Evolutionary conservation across 2,113 vertebrate species (phyloP), one percentile per base, ranked within the genome.

Genomic region (Eulacestoma nigropectus): DNA sequence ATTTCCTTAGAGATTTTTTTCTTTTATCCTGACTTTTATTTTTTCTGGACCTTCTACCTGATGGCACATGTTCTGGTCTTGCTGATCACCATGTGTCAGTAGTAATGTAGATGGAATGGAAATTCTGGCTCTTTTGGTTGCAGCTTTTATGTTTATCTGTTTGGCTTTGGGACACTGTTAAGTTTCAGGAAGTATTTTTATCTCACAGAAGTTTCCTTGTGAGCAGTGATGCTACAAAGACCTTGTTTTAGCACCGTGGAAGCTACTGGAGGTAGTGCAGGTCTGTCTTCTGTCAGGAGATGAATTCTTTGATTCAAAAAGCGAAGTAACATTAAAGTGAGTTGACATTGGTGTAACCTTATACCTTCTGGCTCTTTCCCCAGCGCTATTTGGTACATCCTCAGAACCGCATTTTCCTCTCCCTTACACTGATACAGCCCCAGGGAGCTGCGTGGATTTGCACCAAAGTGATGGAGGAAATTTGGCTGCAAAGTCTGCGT

Each of bases 121-220:
- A 93, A 90, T 91, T 93, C 72, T 85, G 74, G 53, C 82, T 96
- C 79, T 74, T 96, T 88, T 94, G 56, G 39, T 95, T 84, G 53
- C 82, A 83, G 72, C 44, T 90, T 94, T 86, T 75, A 49, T 86
- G 82, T 83, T 93, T 94, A 81, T 90, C 68, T 92, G 76, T 81
- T 95, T 95, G 76, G 47, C 69, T 94, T 92, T 22, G 77, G 91
- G 89, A 70, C 84, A 92, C 49, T 94, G 55, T 94, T 94, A 88
- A 84, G 82, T 93, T 93, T 77, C 89, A 95, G 90, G 64, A 95
- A 72, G 63, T 93, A 72, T 94, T 93, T 96, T 93, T 93, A 78
- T 90, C 68, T 89, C 64, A 18, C 52, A 52, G 87, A 93, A 89
- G 64, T 84, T 79, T 90, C 44, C 87, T 86, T 60, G 42, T 62